phyloP scores from a whole-genome alignment of 1,140 invertebrate species.

The Andricus grossulariae region DNA sequence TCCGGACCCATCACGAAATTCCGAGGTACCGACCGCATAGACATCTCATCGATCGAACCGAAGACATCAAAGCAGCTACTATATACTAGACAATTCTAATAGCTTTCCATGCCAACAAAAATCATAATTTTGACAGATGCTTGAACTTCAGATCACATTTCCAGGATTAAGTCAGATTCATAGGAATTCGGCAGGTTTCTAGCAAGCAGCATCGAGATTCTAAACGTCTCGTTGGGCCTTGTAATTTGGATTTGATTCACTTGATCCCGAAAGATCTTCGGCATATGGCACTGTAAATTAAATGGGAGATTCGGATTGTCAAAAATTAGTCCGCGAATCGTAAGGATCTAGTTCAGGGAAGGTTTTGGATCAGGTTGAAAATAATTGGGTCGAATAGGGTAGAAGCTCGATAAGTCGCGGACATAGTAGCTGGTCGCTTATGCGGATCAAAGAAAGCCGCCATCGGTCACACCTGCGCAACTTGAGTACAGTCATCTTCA shows the following conservation, averaged over 20 bases:
- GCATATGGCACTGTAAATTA: neutral
- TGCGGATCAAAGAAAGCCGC: slow-evolving; percentile 70
- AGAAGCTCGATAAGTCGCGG: slow-evolving; percentile 56
- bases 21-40: slow-evolving; percentile 49
- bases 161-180: too few species aligned
- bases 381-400: slow-evolving; percentile 61
- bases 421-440: slow-evolving; percentile 67
- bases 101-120: too few species aligned
- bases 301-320: neutral
- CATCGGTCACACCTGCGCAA: slow-evolving; percentile 73
- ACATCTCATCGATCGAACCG: slow-evolving; percentile 32
- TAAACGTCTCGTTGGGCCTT: too few species aligned
- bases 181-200: too few species aligned
- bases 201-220: too few species aligned
- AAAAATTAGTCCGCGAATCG: slow-evolving; percentile 7
- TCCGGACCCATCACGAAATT: slow-evolving; percentile 70
- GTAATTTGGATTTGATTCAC: too few species aligned
- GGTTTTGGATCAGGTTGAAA: slow-evolving; percentile 48
- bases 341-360: slow-evolving; percentile 35
- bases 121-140: too few species aligned
- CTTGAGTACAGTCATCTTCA: slow-evolving; percentile 61
- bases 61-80: neutral
- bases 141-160: too few species aligned
- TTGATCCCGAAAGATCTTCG: neutral
- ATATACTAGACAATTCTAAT: neutral